These are phyloP conservation scores for Volucella inflata DNA, from an alignment of 2,888 invertebrate species.

Conservation along the genomic window DNA sequence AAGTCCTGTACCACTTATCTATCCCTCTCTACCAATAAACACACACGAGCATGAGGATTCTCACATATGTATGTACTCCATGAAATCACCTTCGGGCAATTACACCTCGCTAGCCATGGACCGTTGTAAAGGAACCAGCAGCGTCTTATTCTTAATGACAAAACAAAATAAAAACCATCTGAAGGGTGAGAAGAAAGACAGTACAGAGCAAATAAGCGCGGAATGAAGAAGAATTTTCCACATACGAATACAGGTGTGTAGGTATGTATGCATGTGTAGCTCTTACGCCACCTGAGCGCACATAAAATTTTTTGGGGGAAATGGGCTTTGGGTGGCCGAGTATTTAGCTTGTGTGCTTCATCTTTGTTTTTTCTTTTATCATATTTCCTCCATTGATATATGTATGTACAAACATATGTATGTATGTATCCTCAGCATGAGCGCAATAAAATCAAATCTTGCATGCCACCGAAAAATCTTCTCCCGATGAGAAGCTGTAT, in stretches of 20 bases:
- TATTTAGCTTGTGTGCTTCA: slow-evolving; percentile 14
- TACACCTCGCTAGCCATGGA: slow-evolving; percentile 70
- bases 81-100: slow-evolving; percentile 71
- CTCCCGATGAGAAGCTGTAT: slow-evolving; percentile 47
- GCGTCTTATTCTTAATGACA: slow-evolving; percentile 73
- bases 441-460: slow-evolving; percentile 63
- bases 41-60: not conserved
- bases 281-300: slow-evolving; percentile 51
- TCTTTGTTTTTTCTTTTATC: too few species aligned
- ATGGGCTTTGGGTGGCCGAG: slow-evolving; percentile 22
- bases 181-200: slow-evolving; percentile 43
- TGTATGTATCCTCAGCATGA: slow-evolving; percentile 54
- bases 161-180: slow-evolving; percentile 59
- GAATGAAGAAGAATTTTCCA: slow-evolving; percentile 13
- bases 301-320: slow-evolving; percentile 2
- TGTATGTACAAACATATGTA: not conserved
- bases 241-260: not conserved
- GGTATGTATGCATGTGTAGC: slow-evolving; percentile 7
- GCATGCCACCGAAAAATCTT: slow-evolving; percentile 63
- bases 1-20: slow-evolving; percentile 7
- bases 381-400: too few species aligned
- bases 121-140: slow-evolving; percentile 49
- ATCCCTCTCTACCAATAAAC: slow-evolving; percentile 7
- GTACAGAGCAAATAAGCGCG: slow-evolving; percentile 12
- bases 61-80: slow-evolving; percentile 1